Evolutionary conservation across 2,797 vertebrate genomes (phyloP), one percentile per base, ranked within the genome.

Genomic region (Sebastes steindachneri): DNA sequence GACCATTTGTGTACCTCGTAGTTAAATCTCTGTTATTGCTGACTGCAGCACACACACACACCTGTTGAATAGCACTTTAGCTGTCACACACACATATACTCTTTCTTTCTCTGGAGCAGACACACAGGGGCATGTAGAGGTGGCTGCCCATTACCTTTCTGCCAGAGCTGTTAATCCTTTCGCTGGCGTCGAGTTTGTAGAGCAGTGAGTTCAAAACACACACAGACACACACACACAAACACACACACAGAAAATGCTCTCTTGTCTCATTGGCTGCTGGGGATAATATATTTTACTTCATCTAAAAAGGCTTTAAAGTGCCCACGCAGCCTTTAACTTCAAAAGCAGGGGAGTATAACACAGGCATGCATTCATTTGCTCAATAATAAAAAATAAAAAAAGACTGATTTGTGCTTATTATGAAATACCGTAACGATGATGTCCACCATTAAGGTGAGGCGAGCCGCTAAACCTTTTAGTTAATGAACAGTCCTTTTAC

Each of bases 31-130:
- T 45, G 54, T 74, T 77, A 29, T 29, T 84, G 85, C 87, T 92
- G 85, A 89, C 78, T 75, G 67, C 71, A 88, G 85, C 80, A 71
- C 37, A 41, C 33, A 41, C 33, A 35, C 31, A 80, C 79, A 91
- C 87, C 79, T 89, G 86, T 82, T 85, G 79, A 85, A 37, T 15
- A 63, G 74, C 86, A 77, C 80, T 88, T 88, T 59, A 82, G 75
- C 73, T 77, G 71, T 76, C 65, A 75, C 79, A 74, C 67, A 73
- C 80, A 77, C 74, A 71, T 75, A 28, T 58, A 41, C 55, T 11
- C 6, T 79, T 41, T 64, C 26, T 37, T 0, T 75, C 37, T 75
- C 55, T 68, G 45, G 21, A 75, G 65, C 23, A 29, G 35, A 81
- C 74, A 80, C 77, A 69, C 28, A 68, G 74, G 78, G 73, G 55